Percentiles rank a stretch among this genome's conserved stretches.
These are phyloP conservation scores for Psilanteris sp. DNA, from an alignment of 1,140 invertebrate species.

Conservation along the genomic window DNA sequence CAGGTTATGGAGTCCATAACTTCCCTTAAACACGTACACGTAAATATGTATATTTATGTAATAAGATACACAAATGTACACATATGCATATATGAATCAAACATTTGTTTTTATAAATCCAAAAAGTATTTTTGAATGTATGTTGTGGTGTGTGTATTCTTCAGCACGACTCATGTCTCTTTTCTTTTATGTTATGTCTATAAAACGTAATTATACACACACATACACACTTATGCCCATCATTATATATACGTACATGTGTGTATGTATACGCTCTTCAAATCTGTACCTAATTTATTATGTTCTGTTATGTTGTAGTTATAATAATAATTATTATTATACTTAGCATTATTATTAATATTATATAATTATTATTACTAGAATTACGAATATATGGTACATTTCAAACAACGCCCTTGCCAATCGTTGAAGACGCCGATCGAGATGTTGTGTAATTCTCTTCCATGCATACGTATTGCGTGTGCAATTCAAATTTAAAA, in stretches of 20 bases:
- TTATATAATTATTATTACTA: conserved; percentile 71
- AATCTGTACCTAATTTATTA: conserved; percentile 78
- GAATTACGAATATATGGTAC: conserved; percentile 80
- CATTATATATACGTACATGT: conserved; percentile 54
- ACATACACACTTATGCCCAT: conserved; percentile 44
- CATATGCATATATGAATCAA: conserved; percentile 29
- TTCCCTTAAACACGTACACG: conserved; percentile 40
- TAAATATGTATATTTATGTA: conserved; percentile 61
- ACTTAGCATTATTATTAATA: conserved; percentile 65
- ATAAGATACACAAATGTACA: conserved; percentile 36
- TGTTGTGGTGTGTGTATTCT: conserved; percentile 41
- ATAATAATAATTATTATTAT: conserved; percentile 65
- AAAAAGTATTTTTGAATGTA: conserved; percentile 35
- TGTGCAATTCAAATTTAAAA: conserved; percentile 38
- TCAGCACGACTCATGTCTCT: conserved; percentile 47
- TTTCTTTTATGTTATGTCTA: conserved; percentile 43
- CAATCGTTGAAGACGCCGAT: conserved; percentile 73
- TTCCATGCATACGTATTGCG: conserved; percentile 27
- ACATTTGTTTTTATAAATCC: conserved; percentile 36
- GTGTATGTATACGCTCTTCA: conserved; percentile 67
- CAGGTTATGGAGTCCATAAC: conserved; percentile 8
- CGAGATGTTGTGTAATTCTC: conserved; percentile 27
- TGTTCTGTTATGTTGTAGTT: conserved; percentile 74
- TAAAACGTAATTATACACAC: conserved; percentile 53
- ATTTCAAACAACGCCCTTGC: conserved; percentile 79